A percentile compares a stretch with the other conserved stretches of the same genome.
These are phyloP conservation scores for Elanus axillaris DNA, from an alignment of 2,113 vertebrate genomes.

Conservation along the genomic window DNA sequence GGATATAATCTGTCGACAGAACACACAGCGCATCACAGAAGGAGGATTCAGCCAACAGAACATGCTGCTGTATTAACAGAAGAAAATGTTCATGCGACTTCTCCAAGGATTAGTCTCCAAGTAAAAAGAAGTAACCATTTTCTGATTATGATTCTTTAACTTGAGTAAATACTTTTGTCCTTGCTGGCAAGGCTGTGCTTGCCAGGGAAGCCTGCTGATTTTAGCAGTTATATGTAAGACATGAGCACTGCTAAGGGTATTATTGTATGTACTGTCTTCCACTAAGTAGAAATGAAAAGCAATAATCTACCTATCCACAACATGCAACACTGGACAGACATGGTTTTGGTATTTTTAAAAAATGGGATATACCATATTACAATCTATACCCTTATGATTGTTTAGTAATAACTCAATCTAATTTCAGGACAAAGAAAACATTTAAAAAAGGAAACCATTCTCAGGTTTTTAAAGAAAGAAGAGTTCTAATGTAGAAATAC, in stretches of 20 bases:
- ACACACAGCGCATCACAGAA: not conserved
- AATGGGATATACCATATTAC: not conserved
- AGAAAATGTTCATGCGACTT: not conserved
- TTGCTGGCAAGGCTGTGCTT: not conserved
- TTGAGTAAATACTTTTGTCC: not conserved
- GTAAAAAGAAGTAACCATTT: not conserved
- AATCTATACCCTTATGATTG: not conserved
- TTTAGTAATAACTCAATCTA: not conserved
- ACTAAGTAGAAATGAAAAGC: not conserved
- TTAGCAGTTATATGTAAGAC: not conserved
- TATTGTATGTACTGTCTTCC: not conserved
- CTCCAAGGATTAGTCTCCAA: not conserved
- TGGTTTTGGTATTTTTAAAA: not conserved
- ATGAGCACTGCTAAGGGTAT: not conserved
- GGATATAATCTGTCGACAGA: not conserved
- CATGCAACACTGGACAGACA: not conserved
- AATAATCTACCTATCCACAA: not conserved
- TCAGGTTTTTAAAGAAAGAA: not conserved
- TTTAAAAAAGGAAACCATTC: not conserved
- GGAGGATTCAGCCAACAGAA: not conserved
- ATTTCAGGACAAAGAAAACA: not conserved
- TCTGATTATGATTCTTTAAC: not conserved
- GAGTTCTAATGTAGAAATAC: not conserved
- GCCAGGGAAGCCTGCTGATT: not conserved
- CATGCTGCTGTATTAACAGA: not conserved